Evolutionary conservation across 2,797 vertebrate genomes (phyloP).

Genomic region (Phalanger gymnotis): DNA sequence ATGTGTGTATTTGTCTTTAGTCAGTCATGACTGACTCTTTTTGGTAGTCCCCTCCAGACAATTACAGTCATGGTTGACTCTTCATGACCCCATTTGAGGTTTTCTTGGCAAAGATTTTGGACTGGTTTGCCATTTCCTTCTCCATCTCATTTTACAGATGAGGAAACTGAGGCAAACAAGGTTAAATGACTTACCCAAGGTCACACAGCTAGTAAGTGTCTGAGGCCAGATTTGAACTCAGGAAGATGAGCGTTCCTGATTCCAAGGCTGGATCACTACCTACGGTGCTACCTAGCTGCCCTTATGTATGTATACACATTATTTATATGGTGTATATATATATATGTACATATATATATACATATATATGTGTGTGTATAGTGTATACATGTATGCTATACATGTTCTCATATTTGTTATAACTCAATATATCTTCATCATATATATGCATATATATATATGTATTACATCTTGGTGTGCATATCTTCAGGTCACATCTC

Average conservation of each 20-base stretch:
- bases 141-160: not conserved
- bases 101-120: not conserved
- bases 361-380: not conserved
- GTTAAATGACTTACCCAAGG: not conserved
- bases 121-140: not conserved
- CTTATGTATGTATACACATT: not conserved
- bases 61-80: not conserved
- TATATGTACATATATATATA: not conserved
- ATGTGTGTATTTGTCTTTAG: constrained; percentile 61
- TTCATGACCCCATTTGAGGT: not conserved
- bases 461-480: not conserved
- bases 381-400: too few relatives aligned
- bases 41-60: not conserved
- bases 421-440: too few relatives aligned
- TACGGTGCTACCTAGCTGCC: not conserved
- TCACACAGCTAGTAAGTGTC: not conserved
- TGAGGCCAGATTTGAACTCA: not conserved
- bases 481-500: not conserved
- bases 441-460: not conserved
- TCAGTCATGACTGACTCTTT: not conserved
- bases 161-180: not conserved
- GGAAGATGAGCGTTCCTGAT: not conserved
- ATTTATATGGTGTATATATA: not conserved
- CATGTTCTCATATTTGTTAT: too few relatives aligned
- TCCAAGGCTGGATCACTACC: not conserved